phyloP scores from a whole-genome alignment of 1,140 invertebrate genomes.

The Pinna nobilis region DNA sequence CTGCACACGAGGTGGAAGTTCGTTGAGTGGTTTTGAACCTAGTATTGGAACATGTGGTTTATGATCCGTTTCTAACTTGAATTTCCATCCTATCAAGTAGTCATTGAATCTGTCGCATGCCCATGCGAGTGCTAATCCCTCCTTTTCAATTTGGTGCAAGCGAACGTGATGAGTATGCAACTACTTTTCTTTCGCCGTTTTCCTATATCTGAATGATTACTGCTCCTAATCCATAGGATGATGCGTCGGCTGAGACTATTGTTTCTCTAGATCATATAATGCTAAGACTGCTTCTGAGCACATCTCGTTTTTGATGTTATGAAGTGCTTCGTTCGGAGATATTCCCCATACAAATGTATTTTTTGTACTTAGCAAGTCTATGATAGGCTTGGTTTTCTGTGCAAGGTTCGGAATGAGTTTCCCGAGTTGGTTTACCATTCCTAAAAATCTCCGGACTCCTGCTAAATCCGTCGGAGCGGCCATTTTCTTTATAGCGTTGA shows the following conservation, averaged over 20 bases:
- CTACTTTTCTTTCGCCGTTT: constrained; percentile 50
- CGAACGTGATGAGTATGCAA: constrained; percentile 72
- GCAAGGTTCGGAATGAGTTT: constrained; percentile 52
- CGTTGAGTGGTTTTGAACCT: constrained; percentile 32
- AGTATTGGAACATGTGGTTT: constrained; percentile 38
- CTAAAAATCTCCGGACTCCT: constrained; percentile 50
- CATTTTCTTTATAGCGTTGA: constrained; percentile 36
- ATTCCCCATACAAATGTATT: constrained; percentile 22
- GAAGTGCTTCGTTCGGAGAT: constrained; percentile 17
- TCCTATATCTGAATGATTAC: constrained; percentile 40
- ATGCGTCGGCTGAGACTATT: constrained; percentile 33
- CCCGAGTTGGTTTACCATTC: constrained; percentile 71
- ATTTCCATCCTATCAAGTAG: constrained; percentile 72
- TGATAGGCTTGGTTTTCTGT: constrained; percentile 12
- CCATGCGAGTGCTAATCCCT: constrained; percentile 76
- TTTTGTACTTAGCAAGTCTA: constrained; percentile 29
- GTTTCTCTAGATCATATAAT: constrained; percentile 1
- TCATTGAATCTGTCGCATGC: constrained; percentile 76
- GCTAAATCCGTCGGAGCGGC: constrained; percentile 20
- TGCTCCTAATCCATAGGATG: constrained; percentile 36
- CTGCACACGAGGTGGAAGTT: constrained; percentile 30
- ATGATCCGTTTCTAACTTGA: constrained; percentile 45
- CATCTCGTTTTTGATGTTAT: constrained; percentile 24
- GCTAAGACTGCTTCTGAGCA: neutral
- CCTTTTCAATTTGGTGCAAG: constrained; percentile 76